These are phyloP conservation scores for Athene noctua DNA, from an alignment of 2,113 vertebrate genomes.

Conservation along the genomic window DNA sequence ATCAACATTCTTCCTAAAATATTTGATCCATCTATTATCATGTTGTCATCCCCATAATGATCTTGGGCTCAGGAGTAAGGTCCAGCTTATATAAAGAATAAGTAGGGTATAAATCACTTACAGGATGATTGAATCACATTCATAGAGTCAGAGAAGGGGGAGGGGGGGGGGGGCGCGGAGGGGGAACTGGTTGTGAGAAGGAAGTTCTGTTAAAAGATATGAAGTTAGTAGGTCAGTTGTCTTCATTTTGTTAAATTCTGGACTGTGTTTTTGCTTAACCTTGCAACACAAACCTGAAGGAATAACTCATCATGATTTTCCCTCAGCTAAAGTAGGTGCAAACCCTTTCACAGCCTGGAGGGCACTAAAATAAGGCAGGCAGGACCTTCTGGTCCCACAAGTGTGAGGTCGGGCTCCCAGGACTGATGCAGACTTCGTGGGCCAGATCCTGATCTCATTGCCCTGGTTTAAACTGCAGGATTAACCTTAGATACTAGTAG, in stretches of 20 bases:
- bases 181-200: not conserved
- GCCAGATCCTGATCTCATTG: not conserved
- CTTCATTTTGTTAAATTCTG: not conserved
- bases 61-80: not conserved
- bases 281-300: not conserved
- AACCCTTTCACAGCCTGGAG: not conserved
- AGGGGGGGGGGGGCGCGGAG: not conserved
- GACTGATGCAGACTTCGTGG: not conserved
- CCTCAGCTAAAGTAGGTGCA: not conserved
- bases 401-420: fast-evolving
- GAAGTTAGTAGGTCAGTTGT: not conserved
- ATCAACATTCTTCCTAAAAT: not conserved
- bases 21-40: not conserved
- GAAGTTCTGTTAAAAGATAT: not conserved
- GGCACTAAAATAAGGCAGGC: not conserved
- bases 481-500: not conserved
- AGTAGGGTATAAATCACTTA: not conserved
- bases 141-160: not conserved
- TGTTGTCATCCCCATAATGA: not conserved
- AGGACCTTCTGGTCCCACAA: not conserved
- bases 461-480: not conserved
- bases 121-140: not conserved
- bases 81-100: not conserved
- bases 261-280: not conserved
- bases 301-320: not conserved